Conservation (phyloP, 2,113 vertebrate genomes). For the zebrafish (Danio rerio) region DNA sequence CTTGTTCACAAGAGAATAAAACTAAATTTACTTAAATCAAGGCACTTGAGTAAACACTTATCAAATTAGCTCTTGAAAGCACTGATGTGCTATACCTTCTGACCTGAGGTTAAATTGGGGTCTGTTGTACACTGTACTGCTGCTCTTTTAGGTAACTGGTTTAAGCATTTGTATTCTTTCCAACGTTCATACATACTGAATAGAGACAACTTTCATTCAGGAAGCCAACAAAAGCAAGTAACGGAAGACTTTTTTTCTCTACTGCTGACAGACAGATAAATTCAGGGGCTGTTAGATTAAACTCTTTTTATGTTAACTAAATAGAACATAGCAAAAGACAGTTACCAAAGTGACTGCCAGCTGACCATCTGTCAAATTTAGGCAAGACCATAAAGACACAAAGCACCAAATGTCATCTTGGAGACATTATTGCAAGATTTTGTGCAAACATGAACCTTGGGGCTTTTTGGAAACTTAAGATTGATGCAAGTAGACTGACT, state of each 20-base stretch:
- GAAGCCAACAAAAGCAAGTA: constrained; percentile 10
- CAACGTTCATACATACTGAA: background rate
- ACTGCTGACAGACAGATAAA: background rate
- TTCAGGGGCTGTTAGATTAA: background rate
- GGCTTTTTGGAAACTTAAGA: background rate
- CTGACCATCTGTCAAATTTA: background rate
- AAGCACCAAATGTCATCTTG: constrained; percentile 20
- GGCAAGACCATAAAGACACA: background rate
- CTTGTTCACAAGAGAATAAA: background rate
- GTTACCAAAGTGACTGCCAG: background rate
- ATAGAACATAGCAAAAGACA: background rate
- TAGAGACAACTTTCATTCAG: constrained; percentile 11
- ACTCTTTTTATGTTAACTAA: background rate
- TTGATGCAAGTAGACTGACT: background rate
- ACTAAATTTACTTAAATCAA: background rate
- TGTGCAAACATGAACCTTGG: background rate
- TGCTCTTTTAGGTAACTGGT: background rate
- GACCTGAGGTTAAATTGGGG: background rate
- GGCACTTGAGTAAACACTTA: background rate
- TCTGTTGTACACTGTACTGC: background rate
- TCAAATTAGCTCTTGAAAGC: background rate
- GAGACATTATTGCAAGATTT: background rate
- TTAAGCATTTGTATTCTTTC: background rate
- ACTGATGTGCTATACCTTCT: background rate
- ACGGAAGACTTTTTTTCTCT: background rate